Percentiles rank a stretch among this genome's conserved stretches.
phyloP scores from a whole-genome alignment of 2,797 vertebrate genomes.

The Muscicapa striata region DNA sequence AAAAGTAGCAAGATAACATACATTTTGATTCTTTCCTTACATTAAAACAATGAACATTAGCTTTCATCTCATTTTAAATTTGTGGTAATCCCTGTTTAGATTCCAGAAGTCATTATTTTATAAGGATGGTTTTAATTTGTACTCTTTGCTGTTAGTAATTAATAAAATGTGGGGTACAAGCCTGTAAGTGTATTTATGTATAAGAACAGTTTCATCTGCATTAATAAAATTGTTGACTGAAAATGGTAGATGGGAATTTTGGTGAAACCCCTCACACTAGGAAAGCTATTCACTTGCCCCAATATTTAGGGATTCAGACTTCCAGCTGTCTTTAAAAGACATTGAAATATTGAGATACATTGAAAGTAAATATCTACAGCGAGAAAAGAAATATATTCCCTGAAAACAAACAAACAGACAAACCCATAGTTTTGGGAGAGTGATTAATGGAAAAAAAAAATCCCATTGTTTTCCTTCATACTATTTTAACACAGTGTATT shows the following conservation, averaged over 20 bases:
- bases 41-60: not conserved
- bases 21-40: not conserved
- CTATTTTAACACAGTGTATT: not conserved
- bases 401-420: not conserved
- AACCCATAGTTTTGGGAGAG: not conserved
- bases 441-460: not conserved
- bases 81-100: not conserved
- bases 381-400: not conserved
- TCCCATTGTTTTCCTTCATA: not conserved
- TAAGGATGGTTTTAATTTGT: not conserved
- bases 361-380: not conserved
- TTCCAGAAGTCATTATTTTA: not conserved
- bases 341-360: not conserved
- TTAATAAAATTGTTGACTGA: not conserved
- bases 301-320: not conserved
- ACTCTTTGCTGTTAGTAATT: not conserved
- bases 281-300: not conserved
- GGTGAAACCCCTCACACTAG: not conserved
- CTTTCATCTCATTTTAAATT: not conserved
- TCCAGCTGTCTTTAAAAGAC: not conserved
- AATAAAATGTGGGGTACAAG: not conserved
- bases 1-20: fast-evolving
- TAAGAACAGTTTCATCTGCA: not conserved
- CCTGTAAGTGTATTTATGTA: not conserved
- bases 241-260: not conserved